These are phyloP conservation scores for roundworm (Caenorhabditis elegans) DNA, from an alignment of 1,140 invertebrate genomes.

Conservation along the genomic window DNA sequence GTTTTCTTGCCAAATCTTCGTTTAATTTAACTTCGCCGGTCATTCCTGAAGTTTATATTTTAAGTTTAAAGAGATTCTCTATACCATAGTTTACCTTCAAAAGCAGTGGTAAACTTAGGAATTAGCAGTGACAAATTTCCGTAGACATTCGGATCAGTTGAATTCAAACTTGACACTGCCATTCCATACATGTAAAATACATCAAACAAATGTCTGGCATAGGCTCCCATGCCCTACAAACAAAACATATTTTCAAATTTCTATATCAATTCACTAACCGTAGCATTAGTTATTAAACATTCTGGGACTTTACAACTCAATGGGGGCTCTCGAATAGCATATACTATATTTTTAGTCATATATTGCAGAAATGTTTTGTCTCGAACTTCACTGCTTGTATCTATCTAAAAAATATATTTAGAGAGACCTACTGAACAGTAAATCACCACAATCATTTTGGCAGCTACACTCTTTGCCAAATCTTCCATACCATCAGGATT, in stretches of 20 bases:
- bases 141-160: not conserved
- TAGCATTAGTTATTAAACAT: not conserved
- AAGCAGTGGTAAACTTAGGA: not conserved
- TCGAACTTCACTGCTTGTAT: not conserved
- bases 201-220: conserved; percentile 3
- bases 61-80: not conserved
- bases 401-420: not conserved
- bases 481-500: not conserved
- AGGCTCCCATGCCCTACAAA: not conserved
- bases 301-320: not conserved
- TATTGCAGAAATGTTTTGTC: not conserved
- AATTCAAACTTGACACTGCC: not conserved
- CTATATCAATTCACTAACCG: not conserved
- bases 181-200: conserved; percentile 17
- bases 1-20: not conserved
- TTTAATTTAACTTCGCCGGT: conserved; percentile 38
- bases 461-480: not conserved
- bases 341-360: not conserved
- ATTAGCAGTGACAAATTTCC: not conserved
- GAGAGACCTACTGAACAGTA: too few relatives aligned
- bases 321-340: not conserved
- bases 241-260: not conserved
- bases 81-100: not conserved
- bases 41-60: conserved; percentile 30
- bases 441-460: not conserved